These are phyloP conservation scores for Echinometra lucunter DNA, from an alignment of 53 echinoderm and acorn worm species.

Conservation along the genomic window DNA sequence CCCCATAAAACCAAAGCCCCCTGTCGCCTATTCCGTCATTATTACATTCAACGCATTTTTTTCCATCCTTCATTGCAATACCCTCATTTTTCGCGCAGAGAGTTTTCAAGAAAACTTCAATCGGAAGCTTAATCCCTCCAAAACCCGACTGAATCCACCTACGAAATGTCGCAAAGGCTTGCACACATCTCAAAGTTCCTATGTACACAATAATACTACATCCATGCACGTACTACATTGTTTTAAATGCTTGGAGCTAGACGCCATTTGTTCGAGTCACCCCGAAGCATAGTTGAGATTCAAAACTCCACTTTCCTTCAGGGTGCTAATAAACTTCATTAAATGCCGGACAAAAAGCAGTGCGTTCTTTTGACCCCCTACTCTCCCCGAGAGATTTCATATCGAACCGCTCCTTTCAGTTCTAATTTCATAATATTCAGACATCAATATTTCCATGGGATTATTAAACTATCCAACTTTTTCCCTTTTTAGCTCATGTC, in stretches of 20 bases:
- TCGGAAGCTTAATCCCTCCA: neutral
- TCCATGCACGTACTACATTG: neutral
- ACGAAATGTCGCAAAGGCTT: neutral
- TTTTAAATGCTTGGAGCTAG: neutral
- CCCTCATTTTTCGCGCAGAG: neutral
- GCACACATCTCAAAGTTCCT: neutral
- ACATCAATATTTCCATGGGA: conserved; percentile 2
- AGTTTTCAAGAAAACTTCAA: neutral
- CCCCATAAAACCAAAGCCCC: too few species aligned
- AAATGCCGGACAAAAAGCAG: neutral
- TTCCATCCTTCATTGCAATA: too few species aligned
- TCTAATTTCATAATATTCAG: conserved; percentile 29
- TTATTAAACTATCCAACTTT: neutral
- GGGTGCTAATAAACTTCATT: neutral
- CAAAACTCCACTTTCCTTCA: neutral
- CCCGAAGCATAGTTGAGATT: neutral
- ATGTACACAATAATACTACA: neutral
- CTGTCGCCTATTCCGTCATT: too few species aligned
- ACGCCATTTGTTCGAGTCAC: neutral
- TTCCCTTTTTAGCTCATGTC: neutral
- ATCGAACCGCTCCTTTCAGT: conserved; percentile 27
- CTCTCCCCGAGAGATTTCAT: neutral
- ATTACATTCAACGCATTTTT: too few species aligned
- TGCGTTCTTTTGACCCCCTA: neutral
- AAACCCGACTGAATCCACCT: neutral